These are phyloP conservation scores for Limnephilus rhombicus DNA, from an alignment of 2,888 invertebrate genomes.

Conservation along the genomic window DNA sequence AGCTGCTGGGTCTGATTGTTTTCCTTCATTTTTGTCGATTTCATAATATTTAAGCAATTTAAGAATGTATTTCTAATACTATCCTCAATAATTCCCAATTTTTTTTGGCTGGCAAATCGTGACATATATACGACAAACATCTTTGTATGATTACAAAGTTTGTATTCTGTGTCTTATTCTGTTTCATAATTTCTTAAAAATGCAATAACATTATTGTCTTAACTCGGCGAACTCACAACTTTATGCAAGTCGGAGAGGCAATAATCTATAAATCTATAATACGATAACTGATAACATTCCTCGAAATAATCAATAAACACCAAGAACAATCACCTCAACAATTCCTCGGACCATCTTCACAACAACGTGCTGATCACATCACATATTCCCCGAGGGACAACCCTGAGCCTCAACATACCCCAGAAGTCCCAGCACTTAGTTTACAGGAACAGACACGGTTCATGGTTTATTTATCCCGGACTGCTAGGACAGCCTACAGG, in stretches of 20 bases:
- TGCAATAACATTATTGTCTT: background rate
- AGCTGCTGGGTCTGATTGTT: too few species aligned
- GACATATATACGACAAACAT: too few species aligned
- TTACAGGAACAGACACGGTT: background rate
- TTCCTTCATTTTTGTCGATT: too few species aligned
- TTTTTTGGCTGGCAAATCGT: too few species aligned
- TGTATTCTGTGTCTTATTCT: too few species aligned
- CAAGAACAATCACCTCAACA: background rate
- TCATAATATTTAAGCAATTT: too few species aligned
- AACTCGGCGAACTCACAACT: background rate
- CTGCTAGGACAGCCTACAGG: background rate
- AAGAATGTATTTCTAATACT: too few species aligned
- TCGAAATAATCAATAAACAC: background rate
- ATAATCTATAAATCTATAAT: background rate
- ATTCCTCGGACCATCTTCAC: background rate
- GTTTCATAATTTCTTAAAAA: too few species aligned
- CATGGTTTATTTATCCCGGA: background rate
- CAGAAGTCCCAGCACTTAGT: background rate
- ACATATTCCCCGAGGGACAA: background rate
- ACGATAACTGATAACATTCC: background rate
- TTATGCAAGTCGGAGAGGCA: background rate
- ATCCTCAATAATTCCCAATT: too few species aligned
- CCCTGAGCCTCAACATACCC: background rate
- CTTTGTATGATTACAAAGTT: too few species aligned
- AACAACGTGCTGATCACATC: background rate